phyloP scores from a whole-genome alignment of 2,888 invertebrate genomes.

The Meloe dianella region DNA sequence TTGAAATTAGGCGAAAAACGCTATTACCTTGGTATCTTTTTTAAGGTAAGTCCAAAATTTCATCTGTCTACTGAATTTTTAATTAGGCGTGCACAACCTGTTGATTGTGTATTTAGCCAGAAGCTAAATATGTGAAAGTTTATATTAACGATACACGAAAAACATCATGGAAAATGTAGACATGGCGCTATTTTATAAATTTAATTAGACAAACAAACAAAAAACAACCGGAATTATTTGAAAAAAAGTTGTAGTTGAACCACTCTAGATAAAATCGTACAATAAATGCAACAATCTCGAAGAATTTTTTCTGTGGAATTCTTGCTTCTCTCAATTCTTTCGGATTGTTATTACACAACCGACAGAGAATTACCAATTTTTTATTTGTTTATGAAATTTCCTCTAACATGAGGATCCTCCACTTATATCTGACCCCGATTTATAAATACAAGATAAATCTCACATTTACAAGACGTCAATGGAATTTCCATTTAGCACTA shows the following conservation, averaged over 20 bases:
- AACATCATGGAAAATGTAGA: not conserved
- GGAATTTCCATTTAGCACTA: not conserved
- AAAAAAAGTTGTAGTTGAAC: too few species aligned
- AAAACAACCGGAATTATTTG: not conserved
- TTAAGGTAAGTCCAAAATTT: constrained; percentile 72
- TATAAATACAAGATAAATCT: not conserved
- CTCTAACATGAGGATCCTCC: constrained; percentile 13
- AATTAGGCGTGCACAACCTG: not conserved
- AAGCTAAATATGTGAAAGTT: not conserved
- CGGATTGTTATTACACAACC: not conserved
- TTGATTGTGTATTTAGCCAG: not conserved
- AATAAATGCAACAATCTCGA: too few species aligned
- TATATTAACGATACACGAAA: not conserved
- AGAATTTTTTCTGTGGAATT: too few species aligned
- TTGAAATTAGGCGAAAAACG: constrained; percentile 86
- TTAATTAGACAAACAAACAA: not conserved
- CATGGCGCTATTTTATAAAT: not conserved
- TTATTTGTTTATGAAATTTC: constrained; percentile 19
- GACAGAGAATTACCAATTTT: constrained; percentile 12
- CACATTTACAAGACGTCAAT: not conserved
- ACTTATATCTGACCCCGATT: constrained; percentile 11
- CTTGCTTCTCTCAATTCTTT: not conserved
- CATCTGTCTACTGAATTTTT: not conserved
- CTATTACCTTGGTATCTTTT: constrained; percentile 91
- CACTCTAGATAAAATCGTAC: too few species aligned